These are phyloP conservation scores for Drosophila tani DNA, from an alignment of 1,140 invertebrate genomes.

Conservation along the genomic window DNA sequence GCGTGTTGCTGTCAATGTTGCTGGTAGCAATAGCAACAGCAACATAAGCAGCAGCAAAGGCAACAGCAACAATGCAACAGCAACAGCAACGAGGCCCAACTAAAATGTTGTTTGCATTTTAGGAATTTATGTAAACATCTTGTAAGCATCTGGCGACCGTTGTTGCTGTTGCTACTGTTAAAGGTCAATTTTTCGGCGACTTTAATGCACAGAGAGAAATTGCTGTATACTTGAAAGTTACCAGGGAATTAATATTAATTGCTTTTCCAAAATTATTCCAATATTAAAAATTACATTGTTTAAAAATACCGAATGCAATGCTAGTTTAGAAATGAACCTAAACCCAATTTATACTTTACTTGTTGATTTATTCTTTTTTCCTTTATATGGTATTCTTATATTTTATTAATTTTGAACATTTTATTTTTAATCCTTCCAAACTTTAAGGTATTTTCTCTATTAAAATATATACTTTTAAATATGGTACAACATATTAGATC, in stretches of 20 bases:
- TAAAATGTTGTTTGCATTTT: slow-evolving; percentile 84
- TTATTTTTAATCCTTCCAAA: too few relatives aligned
- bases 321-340: not conserved
- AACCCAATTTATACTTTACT: too few relatives aligned
- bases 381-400: too few relatives aligned
- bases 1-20: slow-evolving; percentile 81
- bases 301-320: too few relatives aligned
- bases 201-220: slow-evolving; percentile 38
- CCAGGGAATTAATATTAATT: not conserved
- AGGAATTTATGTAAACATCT: slow-evolving; percentile 85
- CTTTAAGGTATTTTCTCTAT: too few relatives aligned
- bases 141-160: slow-evolving; percentile 74
- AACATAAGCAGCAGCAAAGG: slow-evolving; percentile 3
- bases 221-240: too few relatives aligned
- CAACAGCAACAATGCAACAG: slow-evolving; percentile 21
- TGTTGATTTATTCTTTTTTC: too few relatives aligned
- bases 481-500: too few relatives aligned
- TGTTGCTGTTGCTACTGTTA: slow-evolving; percentile 56
- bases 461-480: too few relatives aligned
- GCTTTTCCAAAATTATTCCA: not conserved
- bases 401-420: too few relatives aligned
- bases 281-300: too few relatives aligned
- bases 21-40: slow-evolving; percentile 12
- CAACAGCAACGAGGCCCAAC: slow-evolving; percentile 32
- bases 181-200: slow-evolving; percentile 71